phyloP scores from a whole-genome alignment of 2,797 vertebrate species.

The Moxostoma hubbsi region DNA sequence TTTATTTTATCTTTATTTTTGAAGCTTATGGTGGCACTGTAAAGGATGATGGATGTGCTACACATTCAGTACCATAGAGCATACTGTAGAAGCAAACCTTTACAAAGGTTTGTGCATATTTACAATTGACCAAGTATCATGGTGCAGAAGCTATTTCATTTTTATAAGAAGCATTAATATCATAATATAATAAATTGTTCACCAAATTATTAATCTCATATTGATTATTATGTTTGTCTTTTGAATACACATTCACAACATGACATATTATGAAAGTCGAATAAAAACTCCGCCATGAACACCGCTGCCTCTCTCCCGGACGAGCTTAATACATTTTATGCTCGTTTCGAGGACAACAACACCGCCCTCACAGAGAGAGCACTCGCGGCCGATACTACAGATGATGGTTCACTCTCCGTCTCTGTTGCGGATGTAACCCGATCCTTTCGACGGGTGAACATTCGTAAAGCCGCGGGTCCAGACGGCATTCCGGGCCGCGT shows the following conservation, averaged over 20 bases:
- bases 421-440: too few relatives aligned
- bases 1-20: background rate
- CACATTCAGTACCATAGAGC: constrained; percentile 2
- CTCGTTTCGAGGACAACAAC: too few relatives aligned
- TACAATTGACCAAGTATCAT: constrained; percentile 3
- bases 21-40: background rate
- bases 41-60: background rate
- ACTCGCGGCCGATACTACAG: too few relatives aligned
- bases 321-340: too few relatives aligned
- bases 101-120: background rate
- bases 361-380: too few relatives aligned
- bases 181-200: background rate
- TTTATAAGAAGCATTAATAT: background rate
- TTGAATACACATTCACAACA: background rate
- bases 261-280: background rate
- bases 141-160: background rate
- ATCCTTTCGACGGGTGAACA: too few relatives aligned
- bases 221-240: background rate
- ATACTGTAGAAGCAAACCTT: background rate
- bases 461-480: too few relatives aligned
- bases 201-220: background rate
- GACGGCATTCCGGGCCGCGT: too few relatives aligned
- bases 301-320: too few relatives aligned
- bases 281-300: background rate
- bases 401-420: too few relatives aligned